These are phyloP conservation scores for Henricia sp. DNA, from an alignment of 53 echinoderm and acorn worm genomes.

Conservation along the genomic window DNA sequence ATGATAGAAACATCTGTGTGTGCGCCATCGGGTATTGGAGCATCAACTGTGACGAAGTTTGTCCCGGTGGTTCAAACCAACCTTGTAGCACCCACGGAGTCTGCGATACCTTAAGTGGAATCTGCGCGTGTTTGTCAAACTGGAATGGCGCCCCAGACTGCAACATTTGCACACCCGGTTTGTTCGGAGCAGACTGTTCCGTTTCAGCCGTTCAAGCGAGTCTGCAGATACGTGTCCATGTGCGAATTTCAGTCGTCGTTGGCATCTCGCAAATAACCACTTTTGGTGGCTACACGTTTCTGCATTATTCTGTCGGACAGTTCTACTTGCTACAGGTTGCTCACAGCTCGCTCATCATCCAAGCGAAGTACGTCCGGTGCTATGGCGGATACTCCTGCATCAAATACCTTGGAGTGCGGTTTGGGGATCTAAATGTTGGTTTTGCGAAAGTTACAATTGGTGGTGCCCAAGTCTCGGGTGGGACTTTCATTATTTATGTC, in stretches of 20 bases:
- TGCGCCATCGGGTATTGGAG: slow-evolving; percentile 81
- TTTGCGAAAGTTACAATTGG: slow-evolving; percentile 72
- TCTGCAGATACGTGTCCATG: slow-evolving; percentile 37
- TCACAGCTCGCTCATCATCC: slow-evolving; percentile 66
- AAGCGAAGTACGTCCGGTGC: slow-evolving; percentile 83
- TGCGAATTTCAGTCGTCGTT: slow-evolving; percentile 55
- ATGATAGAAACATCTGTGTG: slow-evolving; percentile 72
- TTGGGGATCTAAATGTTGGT: slow-evolving; percentile 73
- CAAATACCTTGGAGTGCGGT: slow-evolving; percentile 76
- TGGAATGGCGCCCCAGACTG: slow-evolving; percentile 85
- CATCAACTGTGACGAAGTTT: slow-evolving; percentile 64
- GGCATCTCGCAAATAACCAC: slow-evolving; percentile 87
- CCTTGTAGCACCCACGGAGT: slow-evolving; percentile 78
- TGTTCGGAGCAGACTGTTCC: slow-evolving; percentile 71
- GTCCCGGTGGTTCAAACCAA: slow-evolving; percentile 75
- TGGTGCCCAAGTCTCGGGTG: slow-evolving; percentile 47
- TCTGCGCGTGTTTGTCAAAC: slow-evolving; percentile 75
- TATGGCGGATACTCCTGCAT: slow-evolving; percentile 79
- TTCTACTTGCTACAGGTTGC: slow-evolving; percentile 71
- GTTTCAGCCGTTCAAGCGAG: slow-evolving; percentile 21
- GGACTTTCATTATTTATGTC: slow-evolving; percentile 56
- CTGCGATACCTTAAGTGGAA: slow-evolving; percentile 69
- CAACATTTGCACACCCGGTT: slow-evolving; percentile 73
- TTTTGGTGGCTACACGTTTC: slow-evolving; percentile 71
- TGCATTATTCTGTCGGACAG: slow-evolving; percentile 75